These are phyloP conservation scores for Mactra quadrangularis DNA, from an alignment of 1,140 invertebrate genomes.

Conservation along the genomic window DNA sequence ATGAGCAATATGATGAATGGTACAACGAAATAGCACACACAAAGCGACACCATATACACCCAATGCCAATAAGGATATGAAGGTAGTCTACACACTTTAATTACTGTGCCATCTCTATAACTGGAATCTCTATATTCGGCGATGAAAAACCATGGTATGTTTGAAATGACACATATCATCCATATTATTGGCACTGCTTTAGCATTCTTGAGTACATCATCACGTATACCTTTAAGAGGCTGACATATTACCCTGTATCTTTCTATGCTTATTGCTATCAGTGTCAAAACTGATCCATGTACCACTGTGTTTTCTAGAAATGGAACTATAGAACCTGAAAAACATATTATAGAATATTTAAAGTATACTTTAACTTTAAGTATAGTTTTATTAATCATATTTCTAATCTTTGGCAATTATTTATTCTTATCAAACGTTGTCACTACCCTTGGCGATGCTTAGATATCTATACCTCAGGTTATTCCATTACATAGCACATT, in stretches of 20 bases:
- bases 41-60: conserved; percentile 31
- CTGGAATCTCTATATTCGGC: conserved; percentile 47
- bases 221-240: conserved; percentile 87
- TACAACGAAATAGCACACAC: conserved; percentile 39
- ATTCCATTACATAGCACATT: too few species aligned
- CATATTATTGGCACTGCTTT: conserved; percentile 60
- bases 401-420: too few species aligned
- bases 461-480: too few species aligned
- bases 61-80: conserved; percentile 30
- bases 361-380: too few species aligned
- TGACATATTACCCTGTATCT: conserved; percentile 97
- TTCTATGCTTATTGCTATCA: conserved; percentile 94
- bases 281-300: conserved; percentile 96
- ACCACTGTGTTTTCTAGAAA: conserved; percentile 96
- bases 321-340: conserved; percentile 89
- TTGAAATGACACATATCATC: conserved; percentile 40
- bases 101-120: conserved; percentile 57
- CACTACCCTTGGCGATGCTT: too few species aligned
- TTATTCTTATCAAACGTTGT: too few species aligned
- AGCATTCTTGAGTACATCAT: conserved; percentile 13
- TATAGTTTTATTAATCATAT: too few species aligned
- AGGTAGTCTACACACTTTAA: conserved; percentile 61
- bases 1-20: conserved; percentile 52
- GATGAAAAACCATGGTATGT: conserved; percentile 63
- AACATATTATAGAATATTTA: too few species aligned